These are phyloP conservation scores for Sinocyclocheilus maitianheensis DNA, from an alignment of 2,113 vertebrate species.

Conservation along the genomic window DNA sequence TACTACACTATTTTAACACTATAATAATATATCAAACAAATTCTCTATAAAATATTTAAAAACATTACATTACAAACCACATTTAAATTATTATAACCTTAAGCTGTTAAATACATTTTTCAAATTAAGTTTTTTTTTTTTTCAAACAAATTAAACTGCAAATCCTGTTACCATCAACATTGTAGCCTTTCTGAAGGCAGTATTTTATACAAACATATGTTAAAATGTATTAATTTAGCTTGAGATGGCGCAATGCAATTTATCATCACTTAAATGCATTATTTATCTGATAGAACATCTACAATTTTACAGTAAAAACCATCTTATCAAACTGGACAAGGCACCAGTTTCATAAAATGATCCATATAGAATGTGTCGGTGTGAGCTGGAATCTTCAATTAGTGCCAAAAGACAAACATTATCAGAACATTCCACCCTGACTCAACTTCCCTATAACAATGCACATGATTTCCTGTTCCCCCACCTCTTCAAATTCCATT, in stretches of 20 bases:
- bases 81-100: too few relatives aligned
- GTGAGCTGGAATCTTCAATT: neutral
- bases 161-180: neutral
- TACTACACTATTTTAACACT: too few relatives aligned
- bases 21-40: too few relatives aligned
- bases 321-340: neutral
- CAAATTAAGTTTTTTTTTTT: too few relatives aligned
- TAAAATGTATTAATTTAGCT: too few relatives aligned
- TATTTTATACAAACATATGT: too few relatives aligned
- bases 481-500: neutral
- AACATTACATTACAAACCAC: too few relatives aligned
- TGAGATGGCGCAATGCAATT: neutral
- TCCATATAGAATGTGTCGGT: neutral
- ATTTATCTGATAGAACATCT: neutral
- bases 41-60: too few relatives aligned
- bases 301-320: neutral
- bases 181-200: neutral
- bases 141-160: neutral
- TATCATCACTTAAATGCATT: neutral
- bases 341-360: neutral
- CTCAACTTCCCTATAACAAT: slow-evolving; percentile 6
- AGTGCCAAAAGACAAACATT: neutral
- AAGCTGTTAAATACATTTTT: too few relatives aligned
- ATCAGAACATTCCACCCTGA: slow-evolving; percentile 8
- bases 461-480: slow-evolving; percentile 2